phyloP scores from a whole-genome alignment of 2,797 vertebrate genomes.

The Gastrophryne carolinensis region DNA sequence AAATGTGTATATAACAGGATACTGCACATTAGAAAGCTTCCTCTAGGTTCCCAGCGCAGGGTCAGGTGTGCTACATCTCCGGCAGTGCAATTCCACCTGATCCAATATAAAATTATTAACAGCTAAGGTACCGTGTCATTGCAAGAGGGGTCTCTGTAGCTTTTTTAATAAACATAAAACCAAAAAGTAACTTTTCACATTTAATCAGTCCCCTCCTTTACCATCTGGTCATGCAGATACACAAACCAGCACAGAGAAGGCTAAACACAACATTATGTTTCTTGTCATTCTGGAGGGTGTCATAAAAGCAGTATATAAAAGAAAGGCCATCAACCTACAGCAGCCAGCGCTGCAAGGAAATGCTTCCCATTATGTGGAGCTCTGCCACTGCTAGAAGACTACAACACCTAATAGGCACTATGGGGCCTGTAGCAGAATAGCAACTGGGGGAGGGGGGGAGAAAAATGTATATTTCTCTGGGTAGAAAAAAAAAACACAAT shows the following conservation, averaged over 20 bases:
- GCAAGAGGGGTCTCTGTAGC: neutral
- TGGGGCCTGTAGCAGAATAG: neutral
- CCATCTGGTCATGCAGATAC: neutral
- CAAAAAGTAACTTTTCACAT: constrained; percentile 27
- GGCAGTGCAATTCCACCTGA: neutral
- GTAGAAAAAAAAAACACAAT: no score
- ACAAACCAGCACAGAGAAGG: neutral
- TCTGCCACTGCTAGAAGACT: neutral
- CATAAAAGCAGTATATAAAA: neutral
- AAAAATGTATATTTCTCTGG: no score
- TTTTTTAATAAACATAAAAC: neutral
- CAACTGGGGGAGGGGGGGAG: neutral
- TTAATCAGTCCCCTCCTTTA: neutral
- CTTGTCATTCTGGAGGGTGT: neutral
- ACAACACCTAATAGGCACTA: neutral
- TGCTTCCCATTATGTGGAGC: neutral
- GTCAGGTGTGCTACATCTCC: neutral
- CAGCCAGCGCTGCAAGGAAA: constrained; percentile 2
- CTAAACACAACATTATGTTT: neutral
- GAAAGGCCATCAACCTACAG: neutral
- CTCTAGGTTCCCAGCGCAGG: neutral
- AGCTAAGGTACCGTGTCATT: constrained; percentile 22
- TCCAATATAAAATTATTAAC: constrained; percentile 20
- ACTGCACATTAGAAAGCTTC: neutral
- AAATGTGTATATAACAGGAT: constrained; percentile 37